Base-by-base conservation (phyloP, 1,140 invertebrate species). In the Zaprionus ghesquierei region DNA sequence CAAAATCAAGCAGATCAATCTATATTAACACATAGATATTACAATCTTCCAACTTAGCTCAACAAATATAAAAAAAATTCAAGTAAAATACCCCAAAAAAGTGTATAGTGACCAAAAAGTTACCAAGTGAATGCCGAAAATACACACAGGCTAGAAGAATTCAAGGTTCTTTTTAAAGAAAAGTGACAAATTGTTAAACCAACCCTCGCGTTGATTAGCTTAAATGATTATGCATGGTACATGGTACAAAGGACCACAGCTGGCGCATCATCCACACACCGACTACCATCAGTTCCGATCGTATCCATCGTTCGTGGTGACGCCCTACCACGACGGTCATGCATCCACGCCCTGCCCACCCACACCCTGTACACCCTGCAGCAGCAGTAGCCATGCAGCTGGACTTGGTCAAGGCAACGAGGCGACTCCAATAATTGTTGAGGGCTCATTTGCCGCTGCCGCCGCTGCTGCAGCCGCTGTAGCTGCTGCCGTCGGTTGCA, bases 151-250 rank as follows among this genome's bases (percentile, higher is more conserved):
- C 18, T 2, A 10, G 5, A 27, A 46, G 18, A 29, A 5, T 8
- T 23, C 25, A 27, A 27, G 25, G n/a, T n/a, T n/a, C 13, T 33
- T 12, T 1, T 3, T 33, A 38, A 38, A 38, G 13, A 3, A 8
- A 20, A 38, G 4, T 10, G 12, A 9, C 38, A 74, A 44, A 69
- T 69, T 63, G 51, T 75, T 31, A 50, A 35, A 44, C 46, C 46
- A 44, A 65, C 38, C 54, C 22, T 46, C 33, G 35, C 44, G 75
- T 64, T 53, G 79, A 69, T 69, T 68, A 58, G 75, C 41, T 81
- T 91, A 91, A 90, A 91, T 91, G 90, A 91, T 91, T 91, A 91
- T 91, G 90, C 90, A 91, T 91, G 90, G 90, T 91, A 91, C 89
- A 71, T 91, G 90, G 90, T 91, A 91, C 82, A 91, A 91, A 80